Evolutionary conservation across 2,888 invertebrate genomes (phyloP).

Genomic region (Metacarcinus magister): DNA sequence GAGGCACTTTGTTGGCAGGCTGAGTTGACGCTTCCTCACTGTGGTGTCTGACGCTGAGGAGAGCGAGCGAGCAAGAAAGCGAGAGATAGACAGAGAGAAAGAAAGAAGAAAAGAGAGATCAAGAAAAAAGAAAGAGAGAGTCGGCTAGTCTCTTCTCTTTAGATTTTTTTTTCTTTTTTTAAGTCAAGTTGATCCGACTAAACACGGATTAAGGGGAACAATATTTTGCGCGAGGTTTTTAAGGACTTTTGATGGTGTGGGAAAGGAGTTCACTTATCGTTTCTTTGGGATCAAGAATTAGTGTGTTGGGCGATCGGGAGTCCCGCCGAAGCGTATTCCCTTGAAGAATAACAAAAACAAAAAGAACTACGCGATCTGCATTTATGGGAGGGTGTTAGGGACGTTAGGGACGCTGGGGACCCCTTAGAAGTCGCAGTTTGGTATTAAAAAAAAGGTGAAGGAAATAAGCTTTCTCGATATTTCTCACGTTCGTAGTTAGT

Average conservation of each 20-base stretch:
- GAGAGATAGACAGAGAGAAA: background rate
- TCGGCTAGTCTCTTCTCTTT: background rate
- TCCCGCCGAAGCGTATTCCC: background rate
- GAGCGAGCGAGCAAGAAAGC: slow-evolving; percentile 18
- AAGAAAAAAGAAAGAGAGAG: background rate
- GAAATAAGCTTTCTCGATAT: slow-evolving; percentile 43
- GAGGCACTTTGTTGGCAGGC: slow-evolving; percentile 40
- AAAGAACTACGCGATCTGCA: background rate
- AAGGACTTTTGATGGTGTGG: background rate
- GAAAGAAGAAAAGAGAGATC: background rate
- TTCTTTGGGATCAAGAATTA: background rate
- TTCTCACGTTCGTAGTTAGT: slow-evolving; percentile 61
- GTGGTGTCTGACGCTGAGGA: slow-evolving; percentile 28
- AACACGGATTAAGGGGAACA: background rate
- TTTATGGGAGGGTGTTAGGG: background rate
- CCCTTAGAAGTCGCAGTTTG: background rate
- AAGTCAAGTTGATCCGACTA: background rate
- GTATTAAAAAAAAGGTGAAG: background rate
- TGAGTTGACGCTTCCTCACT: background rate
- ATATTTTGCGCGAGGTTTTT: background rate
- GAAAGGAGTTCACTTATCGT: background rate
- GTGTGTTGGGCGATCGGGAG: background rate
- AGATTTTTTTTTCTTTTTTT: background rate
- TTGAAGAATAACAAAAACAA: background rate
- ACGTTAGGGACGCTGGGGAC: background rate